These are phyloP conservation scores for Leptinotarsa defecta DNA, from an alignment of 1,140 invertebrate species.

Conservation along the genomic window DNA sequence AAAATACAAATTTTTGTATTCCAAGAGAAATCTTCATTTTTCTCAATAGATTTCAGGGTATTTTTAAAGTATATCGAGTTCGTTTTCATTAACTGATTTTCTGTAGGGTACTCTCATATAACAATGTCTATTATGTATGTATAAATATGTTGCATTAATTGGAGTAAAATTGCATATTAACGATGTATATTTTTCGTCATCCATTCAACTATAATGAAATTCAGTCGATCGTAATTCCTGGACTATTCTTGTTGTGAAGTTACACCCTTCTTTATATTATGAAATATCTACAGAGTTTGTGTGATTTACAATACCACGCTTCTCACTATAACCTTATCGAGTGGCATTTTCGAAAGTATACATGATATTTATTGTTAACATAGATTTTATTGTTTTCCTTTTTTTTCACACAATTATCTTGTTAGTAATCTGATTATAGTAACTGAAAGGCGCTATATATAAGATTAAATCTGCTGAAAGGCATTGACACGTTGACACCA, in stretches of 20 bases:
- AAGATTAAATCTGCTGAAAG: neutral
- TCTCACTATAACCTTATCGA: neutral
- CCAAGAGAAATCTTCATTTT: too few species aligned
- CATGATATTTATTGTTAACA: conserved; percentile 10
- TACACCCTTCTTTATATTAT: neutral
- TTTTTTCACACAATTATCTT: conserved; percentile 1
- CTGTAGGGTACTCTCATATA: too few species aligned
- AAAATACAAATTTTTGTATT: too few species aligned
- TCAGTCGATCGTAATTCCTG: neutral
- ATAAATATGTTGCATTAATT: too few species aligned
- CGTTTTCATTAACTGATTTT: too few species aligned
- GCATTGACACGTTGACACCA: too few species aligned
- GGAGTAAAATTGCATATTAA: too few species aligned
- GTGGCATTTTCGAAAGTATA: conserved; percentile 19
- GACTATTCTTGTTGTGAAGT: neutral
- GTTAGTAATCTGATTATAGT: conserved; percentile 13
- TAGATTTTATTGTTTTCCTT: conserved; percentile 12
- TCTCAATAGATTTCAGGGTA: too few species aligned
- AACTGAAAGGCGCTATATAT: conserved; percentile 12
- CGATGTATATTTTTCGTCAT: too few species aligned
- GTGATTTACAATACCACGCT: neutral
- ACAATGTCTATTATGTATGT: too few species aligned
- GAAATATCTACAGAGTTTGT: neutral
- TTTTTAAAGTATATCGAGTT: too few species aligned
- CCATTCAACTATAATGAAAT: neutral